Percentiles rank a stretch among this genome's conserved stretches.
Conservation (phyloP, 1,140 invertebrate genomes). For the Caenorhabditis latens region DNA sequence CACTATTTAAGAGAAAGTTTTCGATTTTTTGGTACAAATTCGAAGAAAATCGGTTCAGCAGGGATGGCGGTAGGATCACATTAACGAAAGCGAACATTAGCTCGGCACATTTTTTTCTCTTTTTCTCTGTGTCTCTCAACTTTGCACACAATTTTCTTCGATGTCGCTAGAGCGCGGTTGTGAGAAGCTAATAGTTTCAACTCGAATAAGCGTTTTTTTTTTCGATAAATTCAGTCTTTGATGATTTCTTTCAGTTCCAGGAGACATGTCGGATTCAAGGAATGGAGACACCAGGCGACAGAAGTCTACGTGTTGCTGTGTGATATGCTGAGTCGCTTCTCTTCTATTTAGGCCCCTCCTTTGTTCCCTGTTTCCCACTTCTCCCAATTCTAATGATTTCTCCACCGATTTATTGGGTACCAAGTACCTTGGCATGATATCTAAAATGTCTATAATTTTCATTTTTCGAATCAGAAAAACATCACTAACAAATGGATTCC, state of each 20-base stretch:
- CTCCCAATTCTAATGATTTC: neutral
- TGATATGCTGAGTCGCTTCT: conserved; percentile 45
- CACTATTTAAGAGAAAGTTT: no score
- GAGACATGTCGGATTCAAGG: conserved; percentile 55
- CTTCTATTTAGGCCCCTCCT: neutral
- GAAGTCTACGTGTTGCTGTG: conserved; percentile 60
- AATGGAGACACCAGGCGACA: conserved; percentile 37
- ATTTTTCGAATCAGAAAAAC: neutral
- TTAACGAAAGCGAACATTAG: no score
- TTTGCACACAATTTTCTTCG: no score
- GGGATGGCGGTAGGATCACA: no score
- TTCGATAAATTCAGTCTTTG: neutral
- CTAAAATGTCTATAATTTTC: neutral
- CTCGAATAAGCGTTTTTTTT: no score
- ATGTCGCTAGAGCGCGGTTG: no score
- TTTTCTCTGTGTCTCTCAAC: no score
- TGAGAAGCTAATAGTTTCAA: no score
- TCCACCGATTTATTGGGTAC: conserved; percentile 1
- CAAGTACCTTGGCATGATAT: neutral
- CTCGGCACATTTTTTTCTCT: no score
- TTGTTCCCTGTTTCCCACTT: neutral
- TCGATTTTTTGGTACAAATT: no score
- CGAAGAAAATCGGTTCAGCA: no score
- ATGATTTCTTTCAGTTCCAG: conserved; percentile 38
- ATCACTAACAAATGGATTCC: conserved; percentile 54